Evolutionary conservation across 2,113 vertebrate species (phyloP).

Genomic region (Plecturocebus donacophilus): DNA sequence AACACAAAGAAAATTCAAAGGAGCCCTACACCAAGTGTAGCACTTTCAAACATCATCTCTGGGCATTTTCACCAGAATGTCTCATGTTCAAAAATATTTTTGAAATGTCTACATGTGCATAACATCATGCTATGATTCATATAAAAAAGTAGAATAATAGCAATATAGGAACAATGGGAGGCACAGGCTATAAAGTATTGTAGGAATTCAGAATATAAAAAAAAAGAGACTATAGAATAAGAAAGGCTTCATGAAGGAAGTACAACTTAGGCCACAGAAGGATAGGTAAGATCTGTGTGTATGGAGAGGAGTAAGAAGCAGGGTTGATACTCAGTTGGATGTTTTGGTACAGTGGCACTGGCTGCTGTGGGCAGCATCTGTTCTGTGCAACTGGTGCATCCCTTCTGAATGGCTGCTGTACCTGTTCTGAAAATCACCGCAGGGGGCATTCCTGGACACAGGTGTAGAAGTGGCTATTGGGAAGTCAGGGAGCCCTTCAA

Average conservation of each 20-base stretch:
- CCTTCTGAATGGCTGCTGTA: neutral
- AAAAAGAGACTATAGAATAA: neutral
- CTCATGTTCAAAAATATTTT: constrained; percentile 34
- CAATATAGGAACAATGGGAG: neutral
- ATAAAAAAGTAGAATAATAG: neutral
- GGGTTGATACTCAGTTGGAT: neutral
- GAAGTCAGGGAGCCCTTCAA: neutral
- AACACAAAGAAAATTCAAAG: constrained; percentile 44
- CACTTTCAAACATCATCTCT: constrained; percentile 36
- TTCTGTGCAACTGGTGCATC: neutral
- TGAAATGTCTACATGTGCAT: neutral
- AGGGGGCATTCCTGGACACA: neutral
- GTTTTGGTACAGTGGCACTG: neutral
- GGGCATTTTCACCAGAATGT: constrained; percentile 19
- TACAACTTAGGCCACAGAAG: neutral
- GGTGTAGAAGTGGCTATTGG: neutral
- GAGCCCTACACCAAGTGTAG: neutral
- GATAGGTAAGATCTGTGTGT: neutral
- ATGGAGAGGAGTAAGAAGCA: neutral
- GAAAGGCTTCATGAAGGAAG: neutral
- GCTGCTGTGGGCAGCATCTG: neutral
- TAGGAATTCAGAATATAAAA: neutral
- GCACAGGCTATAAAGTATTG: neutral
- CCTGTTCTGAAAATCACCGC: constrained; percentile 29
- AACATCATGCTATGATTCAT: neutral